Evolutionary conservation across 1,140 invertebrate species (phyloP).

Genomic region (Pemphigus obesinymphae): DNA sequence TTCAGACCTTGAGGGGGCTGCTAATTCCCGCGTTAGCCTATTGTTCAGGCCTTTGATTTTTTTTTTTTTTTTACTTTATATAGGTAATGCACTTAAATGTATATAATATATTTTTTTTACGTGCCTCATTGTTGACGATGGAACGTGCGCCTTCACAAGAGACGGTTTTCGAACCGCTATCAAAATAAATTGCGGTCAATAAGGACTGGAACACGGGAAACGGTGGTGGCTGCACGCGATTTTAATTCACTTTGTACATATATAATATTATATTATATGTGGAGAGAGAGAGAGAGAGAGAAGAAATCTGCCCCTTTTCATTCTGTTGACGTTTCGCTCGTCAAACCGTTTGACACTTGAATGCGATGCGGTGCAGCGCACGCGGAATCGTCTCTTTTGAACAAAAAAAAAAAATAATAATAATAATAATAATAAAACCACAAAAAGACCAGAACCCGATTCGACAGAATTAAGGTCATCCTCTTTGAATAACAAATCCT

Average conservation of each 20-base stretch:
- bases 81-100: background rate
- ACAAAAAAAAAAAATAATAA: background rate
- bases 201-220: conserved; percentile 17
- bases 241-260: conserved; percentile 19
- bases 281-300: background rate
- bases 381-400: conserved; percentile 9
- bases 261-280: too few species aligned
- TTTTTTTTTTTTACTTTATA: background rate
- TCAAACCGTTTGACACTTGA: conserved; percentile 35
- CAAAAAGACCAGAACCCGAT: background rate
- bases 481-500: background rate
- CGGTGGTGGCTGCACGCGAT: conserved; percentile 34
- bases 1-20: conserved; percentile 33
- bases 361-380: background rate
- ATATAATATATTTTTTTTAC: conserved; percentile 25
- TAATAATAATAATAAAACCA: background rate
- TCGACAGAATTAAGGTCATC: background rate
- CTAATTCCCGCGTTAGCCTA: conserved; percentile 19
- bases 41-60: conserved; percentile 39
- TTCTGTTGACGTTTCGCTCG: conserved; percentile 39
- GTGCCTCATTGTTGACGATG: conserved; percentile 23
- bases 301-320: conserved; percentile 39
- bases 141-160: conserved; percentile 32
- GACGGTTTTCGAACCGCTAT: conserved; percentile 30
- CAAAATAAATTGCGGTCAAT: conserved; percentile 42